Percentiles rank a stretch among this genome's conserved stretches.
Evolutionary conservation across 2,888 invertebrate genomes (phyloP).

Genomic region (Eugnorisma glareosa): DNA sequence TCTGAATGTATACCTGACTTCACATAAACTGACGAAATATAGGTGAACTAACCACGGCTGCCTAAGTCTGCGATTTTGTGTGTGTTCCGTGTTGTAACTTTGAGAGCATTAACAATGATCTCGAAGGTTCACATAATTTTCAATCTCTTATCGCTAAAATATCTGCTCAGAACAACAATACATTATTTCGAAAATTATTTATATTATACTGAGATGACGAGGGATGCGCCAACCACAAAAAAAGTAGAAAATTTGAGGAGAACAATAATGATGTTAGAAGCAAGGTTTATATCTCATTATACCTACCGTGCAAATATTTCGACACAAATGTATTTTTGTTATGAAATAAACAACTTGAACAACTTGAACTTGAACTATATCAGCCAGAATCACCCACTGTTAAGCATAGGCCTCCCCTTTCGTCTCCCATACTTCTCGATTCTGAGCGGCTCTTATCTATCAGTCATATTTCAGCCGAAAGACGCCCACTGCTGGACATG

Average conservation of each 20-base stretch:
- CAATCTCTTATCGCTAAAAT: not conserved
- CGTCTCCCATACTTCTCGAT: not conserved
- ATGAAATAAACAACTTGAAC: too few relatives aligned
- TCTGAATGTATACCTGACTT: not conserved
- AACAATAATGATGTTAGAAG: not conserved
- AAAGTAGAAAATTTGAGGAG: not conserved
- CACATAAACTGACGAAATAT: not conserved
- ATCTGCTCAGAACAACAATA: not conserved
- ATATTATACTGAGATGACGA: not conserved
- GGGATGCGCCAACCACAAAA: not conserved
- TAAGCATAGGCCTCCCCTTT: not conserved
- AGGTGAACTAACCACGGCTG: not conserved
- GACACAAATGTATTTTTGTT: too few relatives aligned
- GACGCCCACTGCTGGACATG: too few relatives aligned
- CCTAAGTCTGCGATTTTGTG: too few relatives aligned
- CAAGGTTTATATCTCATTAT: not conserved
- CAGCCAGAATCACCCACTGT: not conserved
- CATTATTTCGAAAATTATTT: not conserved
- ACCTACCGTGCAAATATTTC: too few relatives aligned
- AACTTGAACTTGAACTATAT: too few relatives aligned
- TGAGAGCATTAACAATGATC: not conserved
- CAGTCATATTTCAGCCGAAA: constrained; percentile 51
- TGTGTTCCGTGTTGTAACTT: not conserved
- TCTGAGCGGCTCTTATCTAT: not conserved
- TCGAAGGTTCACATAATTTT: not conserved